A percentile compares a stretch with the other conserved stretches of the same genome.
These are phyloP conservation scores for Scaptomyza pallida DNA, from an alignment of 1,140 invertebrate genomes.

Conservation along the genomic window DNA sequence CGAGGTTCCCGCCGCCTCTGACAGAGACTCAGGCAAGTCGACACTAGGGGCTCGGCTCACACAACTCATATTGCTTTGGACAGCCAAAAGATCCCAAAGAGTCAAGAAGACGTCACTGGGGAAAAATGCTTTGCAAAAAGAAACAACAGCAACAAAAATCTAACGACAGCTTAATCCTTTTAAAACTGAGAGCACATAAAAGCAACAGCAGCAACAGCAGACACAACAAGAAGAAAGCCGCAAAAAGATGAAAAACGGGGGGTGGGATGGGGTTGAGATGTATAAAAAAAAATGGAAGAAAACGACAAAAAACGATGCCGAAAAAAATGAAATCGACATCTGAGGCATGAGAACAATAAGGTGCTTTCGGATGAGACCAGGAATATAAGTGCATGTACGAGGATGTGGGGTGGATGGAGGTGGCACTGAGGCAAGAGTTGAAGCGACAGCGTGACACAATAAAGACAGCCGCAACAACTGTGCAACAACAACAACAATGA, in stretches of 20 bases:
- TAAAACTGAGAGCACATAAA: constrained; percentile 78
- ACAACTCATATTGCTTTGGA: constrained; percentile 23
- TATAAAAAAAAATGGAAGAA: background rate
- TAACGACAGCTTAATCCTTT: constrained; percentile 78
- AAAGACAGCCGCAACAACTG: constrained; percentile 52
- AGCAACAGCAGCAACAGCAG: constrained; percentile 46
- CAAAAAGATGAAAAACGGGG: constrained; percentile 17
- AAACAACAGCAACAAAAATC: constrained; percentile 49
- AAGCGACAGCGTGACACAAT: constrained; percentile 71
- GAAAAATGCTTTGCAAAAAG: background rate
- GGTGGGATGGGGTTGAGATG: background rate
- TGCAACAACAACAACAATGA: constrained; percentile 23
- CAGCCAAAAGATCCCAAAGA: constrained; percentile 9
- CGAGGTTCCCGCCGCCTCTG: constrained; percentile 25
- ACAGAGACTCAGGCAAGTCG: constrained; percentile 19
- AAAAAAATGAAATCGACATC: constrained; percentile 24
- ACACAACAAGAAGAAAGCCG: constrained; percentile 49
- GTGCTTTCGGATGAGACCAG: constrained; percentile 53
- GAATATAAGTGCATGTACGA: constrained; percentile 5
- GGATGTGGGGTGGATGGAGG: background rate
- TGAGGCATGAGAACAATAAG: constrained; percentile 63
- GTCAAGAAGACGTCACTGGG: background rate
- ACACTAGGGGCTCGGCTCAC: constrained; percentile 4
- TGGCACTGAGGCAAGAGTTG: constrained; percentile 53
- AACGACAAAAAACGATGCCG: constrained; percentile 4